Base-by-base conservation (phyloP, 2,113 vertebrate genomes). In the Penelope pileata region DNA sequence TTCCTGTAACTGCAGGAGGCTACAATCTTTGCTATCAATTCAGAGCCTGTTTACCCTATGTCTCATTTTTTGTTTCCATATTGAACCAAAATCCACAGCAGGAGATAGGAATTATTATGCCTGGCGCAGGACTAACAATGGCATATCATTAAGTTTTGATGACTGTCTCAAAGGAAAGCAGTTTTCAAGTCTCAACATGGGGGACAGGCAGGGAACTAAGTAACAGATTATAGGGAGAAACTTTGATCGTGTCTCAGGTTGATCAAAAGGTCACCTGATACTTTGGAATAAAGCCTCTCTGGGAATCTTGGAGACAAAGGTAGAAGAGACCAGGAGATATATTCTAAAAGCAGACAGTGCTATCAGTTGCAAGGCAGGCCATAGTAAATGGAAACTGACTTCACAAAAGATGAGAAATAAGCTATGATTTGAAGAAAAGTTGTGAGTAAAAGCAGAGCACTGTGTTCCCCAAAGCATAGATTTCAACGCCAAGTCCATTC, bases 201-300 rank as follows among this genome's bases (percentile, higher is more conserved):
- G 73, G 89, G 30, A 94, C 70, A 76, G 62, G 34, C 60, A 78
- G 83, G 32, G 68, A 68, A 81, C 79, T 73, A 88, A 88, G 79
- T 27, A 85, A 84, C 13, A 83, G 74, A 93, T 77, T 23, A 54
- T 2, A 8, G 42, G 32, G 34, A 93, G 68, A 74, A 90, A 92
- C 91, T 96, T 36, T 68, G 83, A 93, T 92, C 83, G 17, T 23
- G 69, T 88, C 86, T 95, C 88, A 67, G 64, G 91, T 64, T 80
- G 94, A 96, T 96, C 95, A 96, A 96, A 96, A 83, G 64, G 76
- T 74, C 80, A 94, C 60, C 76, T 1, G 51, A 95, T 83, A 86
- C 64, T 59, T 88, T 72, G 90, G 21, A 7, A 83, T n/a, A 76
- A 95, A 81, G 86, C 26, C 47, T 74, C 79, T 56, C 51, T 78